These are phyloP conservation scores for Lamellibrachia columna DNA, from an alignment of 2,888 invertebrate species.

Conservation along the genomic window DNA sequence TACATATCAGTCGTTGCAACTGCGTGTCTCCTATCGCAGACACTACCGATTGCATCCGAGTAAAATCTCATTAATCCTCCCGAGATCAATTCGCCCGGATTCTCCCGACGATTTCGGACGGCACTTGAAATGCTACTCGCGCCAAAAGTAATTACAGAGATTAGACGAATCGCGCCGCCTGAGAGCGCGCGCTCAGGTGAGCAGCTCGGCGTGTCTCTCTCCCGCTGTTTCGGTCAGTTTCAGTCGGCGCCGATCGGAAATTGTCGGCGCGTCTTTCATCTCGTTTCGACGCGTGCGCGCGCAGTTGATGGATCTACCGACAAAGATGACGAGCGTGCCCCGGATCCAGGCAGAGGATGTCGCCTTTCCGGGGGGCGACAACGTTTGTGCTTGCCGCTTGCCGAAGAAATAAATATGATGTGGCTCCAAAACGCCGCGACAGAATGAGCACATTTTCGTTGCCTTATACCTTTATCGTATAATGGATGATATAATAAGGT, in stretches of 20 bases:
- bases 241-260: conserved; percentile 11
- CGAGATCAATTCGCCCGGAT: conserved; percentile 16
- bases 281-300: background rate
- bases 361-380: background rate
- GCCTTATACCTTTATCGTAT: background rate
- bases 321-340: background rate
- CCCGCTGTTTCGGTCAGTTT: background rate
- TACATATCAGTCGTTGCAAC: background rate
- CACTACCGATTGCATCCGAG: background rate
- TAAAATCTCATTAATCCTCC: conserved; percentile 16
- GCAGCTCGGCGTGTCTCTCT: background rate
- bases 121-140: conserved; percentile 6
- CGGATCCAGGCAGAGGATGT: background rate
- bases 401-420: background rate
- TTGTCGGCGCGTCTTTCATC: conserved; percentile 12
- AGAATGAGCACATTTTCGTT: background rate
- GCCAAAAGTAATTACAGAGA: conserved; percentile 12
- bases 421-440: background rate
- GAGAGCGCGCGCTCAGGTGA: background rate
- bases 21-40: background rate
- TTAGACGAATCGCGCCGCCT: background rate
- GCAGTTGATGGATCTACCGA: background rate
- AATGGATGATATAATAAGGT: background rate
- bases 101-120: background rate
- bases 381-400: background rate